Conservation (phyloP, 2,888 invertebrate genomes). For the Scaptomyza reducta region DNA sequence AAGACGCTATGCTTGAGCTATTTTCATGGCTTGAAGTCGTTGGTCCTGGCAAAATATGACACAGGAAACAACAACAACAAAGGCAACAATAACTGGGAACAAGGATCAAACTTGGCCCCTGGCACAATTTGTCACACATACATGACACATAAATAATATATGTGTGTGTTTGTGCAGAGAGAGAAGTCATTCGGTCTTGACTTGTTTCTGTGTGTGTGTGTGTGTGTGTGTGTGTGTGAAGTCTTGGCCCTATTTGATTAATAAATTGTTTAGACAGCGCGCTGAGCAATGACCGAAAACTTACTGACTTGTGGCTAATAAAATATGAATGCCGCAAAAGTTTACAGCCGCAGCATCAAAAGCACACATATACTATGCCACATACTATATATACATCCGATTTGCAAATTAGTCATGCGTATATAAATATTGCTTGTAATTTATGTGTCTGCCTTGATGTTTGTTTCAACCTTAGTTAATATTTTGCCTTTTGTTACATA, state of each 20-base stretch:
- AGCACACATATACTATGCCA: constrained; percentile 30
- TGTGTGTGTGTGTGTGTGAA: constrained; percentile 12
- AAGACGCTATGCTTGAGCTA: constrained; percentile 39
- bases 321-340: constrained; percentile 73
- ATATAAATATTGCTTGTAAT: constrained; percentile 64
- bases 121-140: constrained; percentile 78
- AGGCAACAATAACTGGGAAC: constrained; percentile 42
- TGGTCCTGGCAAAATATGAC: constrained; percentile 38
- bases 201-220: background rate
- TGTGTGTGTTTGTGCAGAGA: constrained; percentile 3
- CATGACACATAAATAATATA: constrained; percentile 72
- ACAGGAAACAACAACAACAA: constrained; percentile 16
- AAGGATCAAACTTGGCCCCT: constrained; percentile 66
- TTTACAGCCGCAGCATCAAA: constrained; percentile 70
- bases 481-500: constrained; percentile 62
- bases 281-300: constrained; percentile 66
- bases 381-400: constrained; percentile 28
- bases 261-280: constrained; percentile 76
- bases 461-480: constrained; percentile 60
- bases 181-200: too few species aligned
- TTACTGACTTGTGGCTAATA: constrained; percentile 77
- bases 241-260: constrained; percentile 66
- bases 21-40: constrained; percentile 21
- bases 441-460: constrained; percentile 68
- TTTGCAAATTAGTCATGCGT: constrained; percentile 75